These are phyloP conservation scores for Toxostoma redivivum DNA, from an alignment of 2,113 vertebrate species.

Conservation along the genomic window DNA sequence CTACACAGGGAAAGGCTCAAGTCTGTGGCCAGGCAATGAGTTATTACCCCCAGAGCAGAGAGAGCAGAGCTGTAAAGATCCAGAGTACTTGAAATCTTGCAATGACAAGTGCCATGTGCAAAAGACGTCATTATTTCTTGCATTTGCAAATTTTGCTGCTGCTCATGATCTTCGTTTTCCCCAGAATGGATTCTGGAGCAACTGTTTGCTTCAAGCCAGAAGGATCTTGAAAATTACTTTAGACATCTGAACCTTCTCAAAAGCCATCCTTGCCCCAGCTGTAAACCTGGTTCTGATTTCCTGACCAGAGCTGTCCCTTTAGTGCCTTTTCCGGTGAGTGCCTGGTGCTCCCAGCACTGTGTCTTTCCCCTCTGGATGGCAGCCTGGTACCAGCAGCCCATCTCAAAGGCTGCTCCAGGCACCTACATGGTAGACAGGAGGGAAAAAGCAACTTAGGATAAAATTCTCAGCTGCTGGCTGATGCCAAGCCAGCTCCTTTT, in stretches of 20 bases:
- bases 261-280: background rate
- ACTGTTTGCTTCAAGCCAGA: background rate
- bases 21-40: background rate
- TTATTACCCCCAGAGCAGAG: background rate
- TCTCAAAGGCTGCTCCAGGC: background rate
- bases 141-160: background rate
- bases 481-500: background rate
- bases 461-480: background rate
- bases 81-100: background rate
- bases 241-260: background rate
- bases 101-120: background rate
- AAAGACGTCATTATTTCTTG: background rate
- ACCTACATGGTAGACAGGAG: background rate
- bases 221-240: background rate
- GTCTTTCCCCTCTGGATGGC: slow-evolving; percentile 58
- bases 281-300: background rate
- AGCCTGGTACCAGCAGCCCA: slow-evolving; percentile 54
- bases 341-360: background rate
- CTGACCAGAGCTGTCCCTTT: background rate
- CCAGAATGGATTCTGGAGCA: background rate
- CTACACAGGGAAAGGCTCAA: background rate
- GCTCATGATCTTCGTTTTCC: background rate
- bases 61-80: background rate
- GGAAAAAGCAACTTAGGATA: background rate
- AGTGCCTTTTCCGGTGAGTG: background rate